Evolutionary conservation across 2,888 invertebrate genomes (phyloP).

Genomic region (Philonicus albiceps): DNA sequence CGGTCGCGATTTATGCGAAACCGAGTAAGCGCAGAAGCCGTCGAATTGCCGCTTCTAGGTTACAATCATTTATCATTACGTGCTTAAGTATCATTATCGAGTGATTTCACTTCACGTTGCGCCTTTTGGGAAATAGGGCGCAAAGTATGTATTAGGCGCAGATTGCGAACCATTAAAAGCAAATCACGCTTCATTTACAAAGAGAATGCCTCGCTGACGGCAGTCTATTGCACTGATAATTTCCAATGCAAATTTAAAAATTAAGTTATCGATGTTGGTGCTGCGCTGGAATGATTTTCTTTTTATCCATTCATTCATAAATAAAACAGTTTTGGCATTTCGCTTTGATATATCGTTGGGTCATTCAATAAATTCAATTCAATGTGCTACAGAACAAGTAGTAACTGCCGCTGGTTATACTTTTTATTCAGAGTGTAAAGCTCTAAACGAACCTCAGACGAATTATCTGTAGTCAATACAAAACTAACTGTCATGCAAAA

Average conservation of each 20-base stretch:
- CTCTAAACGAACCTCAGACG: neutral
- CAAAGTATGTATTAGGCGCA: neutral
- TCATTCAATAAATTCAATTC: neutral
- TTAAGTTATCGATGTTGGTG: neutral
- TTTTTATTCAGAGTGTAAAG: neutral
- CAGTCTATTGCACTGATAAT: neutral
- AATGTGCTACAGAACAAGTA: neutral
- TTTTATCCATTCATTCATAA: neutral
- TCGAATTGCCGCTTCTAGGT: neutral
- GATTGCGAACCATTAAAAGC: neutral
- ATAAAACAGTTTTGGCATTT: neutral
- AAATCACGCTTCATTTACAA: neutral
- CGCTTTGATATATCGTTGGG: neutral
- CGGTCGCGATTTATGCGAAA: neutral
- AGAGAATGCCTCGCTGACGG: neutral
- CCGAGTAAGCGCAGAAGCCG: neutral
- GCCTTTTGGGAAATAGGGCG: neutral
- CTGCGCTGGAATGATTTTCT: neutral
- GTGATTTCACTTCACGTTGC: neutral
- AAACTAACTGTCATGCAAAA: too few relatives aligned
- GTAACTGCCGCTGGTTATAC: neutral
- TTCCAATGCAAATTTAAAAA: neutral
- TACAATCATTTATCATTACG: neutral
- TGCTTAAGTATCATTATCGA: neutral
- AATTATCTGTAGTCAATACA: neutral